phyloP scores from a whole-genome alignment of 1,140 invertebrate species.

The Solen grandis region DNA sequence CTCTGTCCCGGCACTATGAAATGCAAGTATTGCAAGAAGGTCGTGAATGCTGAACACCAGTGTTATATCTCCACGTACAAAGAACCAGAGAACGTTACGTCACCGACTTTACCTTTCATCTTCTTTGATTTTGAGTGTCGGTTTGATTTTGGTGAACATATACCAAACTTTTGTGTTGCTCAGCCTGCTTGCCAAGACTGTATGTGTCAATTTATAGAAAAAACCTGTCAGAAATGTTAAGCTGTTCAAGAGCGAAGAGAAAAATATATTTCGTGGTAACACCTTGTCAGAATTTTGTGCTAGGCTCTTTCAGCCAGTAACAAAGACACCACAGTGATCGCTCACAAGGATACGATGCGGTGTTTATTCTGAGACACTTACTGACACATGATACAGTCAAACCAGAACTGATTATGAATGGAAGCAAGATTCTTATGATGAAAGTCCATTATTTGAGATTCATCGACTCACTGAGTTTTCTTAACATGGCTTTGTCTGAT shows the following conservation, averaged over 20 bases:
- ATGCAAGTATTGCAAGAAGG: conserved; percentile 2
- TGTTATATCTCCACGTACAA: conserved; percentile 3
- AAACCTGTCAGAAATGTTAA: background rate
- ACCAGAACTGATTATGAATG: conserved; percentile 9
- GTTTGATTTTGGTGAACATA: conserved; percentile 3
- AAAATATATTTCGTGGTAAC: background rate
- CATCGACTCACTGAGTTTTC: background rate
- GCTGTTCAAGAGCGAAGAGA: background rate
- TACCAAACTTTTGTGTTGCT: conserved; percentile 5
- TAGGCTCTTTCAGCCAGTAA: background rate
- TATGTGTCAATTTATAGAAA: background rate
- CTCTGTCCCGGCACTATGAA: conserved; percentile 1
- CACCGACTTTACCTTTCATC: background rate
- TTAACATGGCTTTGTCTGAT: background rate
- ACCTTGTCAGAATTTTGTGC: conserved; percentile 3
- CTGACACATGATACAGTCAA: conserved; percentile 9
- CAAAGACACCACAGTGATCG: background rate
- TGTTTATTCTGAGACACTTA: no score
- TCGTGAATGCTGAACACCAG: background rate
- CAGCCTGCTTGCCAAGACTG: background rate
- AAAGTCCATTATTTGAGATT: conserved; percentile 11
- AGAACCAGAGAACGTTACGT: background rate
- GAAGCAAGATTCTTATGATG: conserved; percentile 22
- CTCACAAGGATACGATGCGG: conserved; percentile 18
- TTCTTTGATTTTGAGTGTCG: conserved; percentile 28